Conservation (phyloP, 2,113 vertebrate species). For the Clarias batrachus region DNA sequence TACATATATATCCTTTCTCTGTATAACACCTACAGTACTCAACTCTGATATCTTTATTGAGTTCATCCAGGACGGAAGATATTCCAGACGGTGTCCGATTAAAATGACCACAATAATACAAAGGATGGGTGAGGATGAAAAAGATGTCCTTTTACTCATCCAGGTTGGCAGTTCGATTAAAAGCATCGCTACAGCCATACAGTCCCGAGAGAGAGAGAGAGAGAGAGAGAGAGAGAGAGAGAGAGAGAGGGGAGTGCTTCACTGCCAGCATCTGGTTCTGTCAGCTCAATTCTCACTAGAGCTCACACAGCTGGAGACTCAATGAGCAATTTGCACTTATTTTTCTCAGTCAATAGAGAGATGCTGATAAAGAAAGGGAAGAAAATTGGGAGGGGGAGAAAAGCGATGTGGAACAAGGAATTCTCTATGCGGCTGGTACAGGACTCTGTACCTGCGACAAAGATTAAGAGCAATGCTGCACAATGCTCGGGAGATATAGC, state of each 20-base stretch:
- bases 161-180: constrained; percentile 49
- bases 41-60: background rate
- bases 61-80: background rate
- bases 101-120: constrained; percentile 15
- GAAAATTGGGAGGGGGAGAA: background rate
- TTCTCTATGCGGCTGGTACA: constrained; percentile 1
- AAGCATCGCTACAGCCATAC: constrained; percentile 11
- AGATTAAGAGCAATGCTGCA: background rate
- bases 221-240: constrained; percentile 6
- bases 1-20: no score
- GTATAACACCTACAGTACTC: no score
- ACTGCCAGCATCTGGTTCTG: constrained; percentile 48
- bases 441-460: background rate
- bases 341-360: constrained; percentile 44
- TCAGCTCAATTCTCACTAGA: constrained; percentile 50
- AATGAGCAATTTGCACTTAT: constrained; percentile 47
- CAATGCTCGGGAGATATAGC: background rate
- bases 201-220: constrained; percentile 22
- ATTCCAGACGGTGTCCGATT: constrained; percentile 23
- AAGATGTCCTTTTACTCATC: constrained; percentile 23
- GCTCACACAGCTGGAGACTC: constrained; percentile 48
- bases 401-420: background rate
- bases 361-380: constrained; percentile 30
- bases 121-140: constrained; percentile 21
- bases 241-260: constrained; percentile 14